Conservation (phyloP, 2,113 vertebrate genomes). For the Herpailurus yagouaroundi region DNA sequence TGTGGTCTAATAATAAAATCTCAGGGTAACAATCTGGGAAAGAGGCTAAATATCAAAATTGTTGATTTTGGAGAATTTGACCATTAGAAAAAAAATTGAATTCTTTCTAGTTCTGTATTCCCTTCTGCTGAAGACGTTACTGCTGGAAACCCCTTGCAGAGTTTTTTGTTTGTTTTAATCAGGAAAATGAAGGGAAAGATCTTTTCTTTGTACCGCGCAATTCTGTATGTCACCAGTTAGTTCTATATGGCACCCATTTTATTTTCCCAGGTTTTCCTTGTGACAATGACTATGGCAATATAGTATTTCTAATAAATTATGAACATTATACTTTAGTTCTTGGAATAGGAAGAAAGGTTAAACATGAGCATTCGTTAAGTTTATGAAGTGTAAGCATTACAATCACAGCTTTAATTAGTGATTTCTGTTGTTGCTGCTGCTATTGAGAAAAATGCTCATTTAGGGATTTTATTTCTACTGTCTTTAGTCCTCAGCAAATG, state of each 20-base stretch:
- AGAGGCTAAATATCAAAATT: neutral
- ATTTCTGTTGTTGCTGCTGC: neutral
- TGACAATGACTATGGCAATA: neutral
- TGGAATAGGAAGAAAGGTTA: neutral
- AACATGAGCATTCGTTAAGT: neutral
- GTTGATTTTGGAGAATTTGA: neutral
- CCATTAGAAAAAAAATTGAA: neutral
- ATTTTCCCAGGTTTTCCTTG: neutral
- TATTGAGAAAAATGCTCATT: neutral
- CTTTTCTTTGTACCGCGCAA: neutral
- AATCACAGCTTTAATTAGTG: neutral
- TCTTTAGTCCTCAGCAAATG: neutral
- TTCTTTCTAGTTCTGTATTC: neutral
- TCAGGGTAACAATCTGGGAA: neutral
- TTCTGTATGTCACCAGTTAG: neutral
- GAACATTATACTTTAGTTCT: neutral
- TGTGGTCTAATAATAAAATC: neutral
- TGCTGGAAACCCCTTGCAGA: neutral
- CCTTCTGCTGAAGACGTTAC: neutral
- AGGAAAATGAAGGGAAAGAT: neutral
- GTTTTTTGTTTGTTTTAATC: neutral
- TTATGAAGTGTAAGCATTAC: neutral
- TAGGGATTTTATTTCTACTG: neutral
- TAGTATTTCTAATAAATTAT: neutral
- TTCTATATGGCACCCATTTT: neutral